Percentiles rank a stretch among this genome's conserved stretches.
These are phyloP conservation scores for Conops quadrifasciatus DNA, from an alignment of 2,888 invertebrate species.

Conservation along the genomic window DNA sequence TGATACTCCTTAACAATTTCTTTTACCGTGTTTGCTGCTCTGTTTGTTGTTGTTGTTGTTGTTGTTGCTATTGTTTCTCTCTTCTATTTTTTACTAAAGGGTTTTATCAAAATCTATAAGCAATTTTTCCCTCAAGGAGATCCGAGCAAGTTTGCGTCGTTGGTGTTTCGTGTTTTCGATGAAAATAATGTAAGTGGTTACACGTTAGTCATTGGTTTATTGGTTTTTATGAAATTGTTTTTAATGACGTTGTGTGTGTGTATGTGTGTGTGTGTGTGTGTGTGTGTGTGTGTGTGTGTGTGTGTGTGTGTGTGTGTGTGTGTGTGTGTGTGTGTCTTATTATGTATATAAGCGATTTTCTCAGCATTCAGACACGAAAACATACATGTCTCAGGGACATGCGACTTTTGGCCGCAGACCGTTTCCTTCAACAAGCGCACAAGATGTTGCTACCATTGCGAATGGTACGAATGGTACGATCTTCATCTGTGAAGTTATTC, in stretches of 20 bases:
- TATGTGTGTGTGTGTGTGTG: not conserved
- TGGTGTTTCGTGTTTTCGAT: slow-evolving; percentile 98
- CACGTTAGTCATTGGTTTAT: not conserved
- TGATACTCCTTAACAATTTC: not conserved
- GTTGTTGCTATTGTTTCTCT: slow-evolving; percentile 6
- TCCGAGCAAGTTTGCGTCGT: slow-evolving; percentile 97
- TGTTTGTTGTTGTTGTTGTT: slow-evolving; percentile 20
- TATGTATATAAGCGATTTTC: slow-evolving; percentile 22
- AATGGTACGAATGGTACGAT: no score
- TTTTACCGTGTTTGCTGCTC: not conserved
- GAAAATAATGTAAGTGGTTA: slow-evolving; percentile 92
- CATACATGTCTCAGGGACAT: no score
- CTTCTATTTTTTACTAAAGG: slow-evolving; percentile 69
- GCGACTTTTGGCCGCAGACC: no score
- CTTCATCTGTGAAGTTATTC: no score
- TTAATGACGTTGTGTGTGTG: not conserved
- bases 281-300: slow-evolving; percentile 14
- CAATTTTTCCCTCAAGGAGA: slow-evolving; percentile 99
- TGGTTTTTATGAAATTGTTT: not conserved
- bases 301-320: no score
- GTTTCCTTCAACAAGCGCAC: no score
- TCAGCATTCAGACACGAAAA: no score
- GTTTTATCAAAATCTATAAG: slow-evolving; percentile 99
- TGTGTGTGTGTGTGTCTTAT: slow-evolving; percentile 10
- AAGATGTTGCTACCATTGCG: no score